Percentiles rank a stretch among this genome's conserved stretches.
Evolutionary conservation across 2,113 vertebrate genomes (phyloP).

Genomic region (Narcine bancroftii): DNA sequence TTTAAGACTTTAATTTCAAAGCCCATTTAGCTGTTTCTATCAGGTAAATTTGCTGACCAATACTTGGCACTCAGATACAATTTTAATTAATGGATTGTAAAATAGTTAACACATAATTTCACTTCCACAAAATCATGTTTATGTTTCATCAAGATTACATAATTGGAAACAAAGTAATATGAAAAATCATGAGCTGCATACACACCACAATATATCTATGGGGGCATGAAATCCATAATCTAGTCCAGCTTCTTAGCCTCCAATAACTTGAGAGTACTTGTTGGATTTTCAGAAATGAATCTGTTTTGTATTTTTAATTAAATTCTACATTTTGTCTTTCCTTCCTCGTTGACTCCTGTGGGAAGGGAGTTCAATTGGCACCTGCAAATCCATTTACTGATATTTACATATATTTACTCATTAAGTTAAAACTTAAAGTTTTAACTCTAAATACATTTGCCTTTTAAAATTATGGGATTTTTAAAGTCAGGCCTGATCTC

Average conservation of each 20-base stretch:
- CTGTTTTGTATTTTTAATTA: neutral
- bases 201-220: no score
- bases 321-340: neutral
- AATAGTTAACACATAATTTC: neutral
- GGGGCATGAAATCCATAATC: neutral
- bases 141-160: neutral
- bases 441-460: neutral
- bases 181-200: neutral
- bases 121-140: neutral
- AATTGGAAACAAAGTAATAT: neutral
- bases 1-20: neutral
- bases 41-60: neutral
- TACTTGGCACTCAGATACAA: no score
- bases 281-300: neutral
- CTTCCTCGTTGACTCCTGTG: neutral
- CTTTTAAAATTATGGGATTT: neutral
- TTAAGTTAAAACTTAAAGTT: neutral
- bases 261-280: neutral
- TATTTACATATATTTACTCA: neutral
- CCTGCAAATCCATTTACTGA: neutral
- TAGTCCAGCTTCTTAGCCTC: neutral
- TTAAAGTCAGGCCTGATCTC: no score
- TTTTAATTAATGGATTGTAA: neutral
- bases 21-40: neutral
- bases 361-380: neutral